phyloP scores from a whole-genome alignment of 1,140 invertebrate genomes.

The Leptopilina clavipes region DNA sequence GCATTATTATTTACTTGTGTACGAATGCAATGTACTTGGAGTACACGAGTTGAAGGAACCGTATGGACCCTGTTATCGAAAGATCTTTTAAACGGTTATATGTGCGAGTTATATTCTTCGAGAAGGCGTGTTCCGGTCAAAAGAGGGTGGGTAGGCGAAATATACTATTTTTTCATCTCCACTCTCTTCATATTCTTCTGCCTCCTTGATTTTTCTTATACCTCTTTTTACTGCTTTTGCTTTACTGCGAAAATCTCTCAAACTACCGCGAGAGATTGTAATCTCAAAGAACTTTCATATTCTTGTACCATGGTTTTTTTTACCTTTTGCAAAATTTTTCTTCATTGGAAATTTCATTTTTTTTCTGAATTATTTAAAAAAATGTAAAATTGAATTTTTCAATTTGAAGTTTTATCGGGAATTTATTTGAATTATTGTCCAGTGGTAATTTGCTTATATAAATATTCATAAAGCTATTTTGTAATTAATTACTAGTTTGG shows the following conservation, averaged over 20 bases:
- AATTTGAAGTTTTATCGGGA: too few relatives aligned
- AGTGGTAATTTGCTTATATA: neutral
- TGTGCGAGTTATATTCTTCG: constrained; percentile 43
- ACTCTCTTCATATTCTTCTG: constrained; percentile 35
- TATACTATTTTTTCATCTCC: constrained; percentile 37
- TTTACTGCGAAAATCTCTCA: neutral
- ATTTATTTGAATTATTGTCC: too few relatives aligned
- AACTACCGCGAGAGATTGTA: constrained; percentile 6
- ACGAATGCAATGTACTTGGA: constrained; percentile 50
- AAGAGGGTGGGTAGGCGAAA: constrained; percentile 46
- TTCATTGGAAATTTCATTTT: neutral
- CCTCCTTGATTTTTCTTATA: constrained; percentile 1
- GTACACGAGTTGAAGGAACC: constrained; percentile 49
- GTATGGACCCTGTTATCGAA: constrained; percentile 56
- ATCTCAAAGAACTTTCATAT: neutral
- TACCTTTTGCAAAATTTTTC: neutral
- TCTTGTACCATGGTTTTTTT: neutral
- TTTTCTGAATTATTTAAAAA: too few relatives aligned
- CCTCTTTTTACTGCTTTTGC: neutral
- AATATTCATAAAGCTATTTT: neutral
- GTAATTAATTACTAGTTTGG: constrained; percentile 9
- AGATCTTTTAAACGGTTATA: constrained; percentile 55
- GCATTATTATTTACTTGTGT: constrained; percentile 48
- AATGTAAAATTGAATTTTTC: too few relatives aligned
- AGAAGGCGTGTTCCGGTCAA: constrained; percentile 46